These are phyloP conservation scores for Dynastes grantii DNA, from an alignment of 2,888 invertebrate species.

Conservation along the genomic window DNA sequence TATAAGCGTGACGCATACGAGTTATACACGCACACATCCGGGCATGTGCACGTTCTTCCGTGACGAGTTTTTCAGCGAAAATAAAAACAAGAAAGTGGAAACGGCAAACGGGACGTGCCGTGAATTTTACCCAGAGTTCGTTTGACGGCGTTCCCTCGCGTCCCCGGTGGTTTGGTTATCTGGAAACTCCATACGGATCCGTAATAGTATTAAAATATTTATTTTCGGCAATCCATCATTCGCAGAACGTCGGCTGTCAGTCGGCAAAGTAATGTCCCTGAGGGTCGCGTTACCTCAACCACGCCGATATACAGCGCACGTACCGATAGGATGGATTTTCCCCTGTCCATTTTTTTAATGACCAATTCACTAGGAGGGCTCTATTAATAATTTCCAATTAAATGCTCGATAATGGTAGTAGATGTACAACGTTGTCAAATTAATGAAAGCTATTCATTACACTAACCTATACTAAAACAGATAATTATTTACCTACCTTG, in stretches of 20 bases:
- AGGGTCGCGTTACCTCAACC: conserved; percentile 37
- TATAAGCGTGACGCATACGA: conserved; percentile 25
- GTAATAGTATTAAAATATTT: conserved; percentile 54
- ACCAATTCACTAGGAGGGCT: background rate
- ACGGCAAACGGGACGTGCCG: conserved; percentile 40
- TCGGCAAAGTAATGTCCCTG: conserved; percentile 40
- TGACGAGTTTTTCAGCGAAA: conserved; percentile 37
- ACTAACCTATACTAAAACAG: no score
- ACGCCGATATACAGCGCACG: background rate
- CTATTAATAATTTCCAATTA: background rate
- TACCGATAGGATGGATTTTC: conserved; percentile 2
- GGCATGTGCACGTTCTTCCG: conserved; percentile 18
- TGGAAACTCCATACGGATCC: conserved; percentile 48
- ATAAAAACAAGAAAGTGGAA: conserved; percentile 46
- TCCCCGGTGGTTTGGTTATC: conserved; percentile 46
- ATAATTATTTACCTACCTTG: no score
- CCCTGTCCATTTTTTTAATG: conserved; percentile 3
- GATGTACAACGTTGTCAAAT: no score
- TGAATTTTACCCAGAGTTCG: conserved; percentile 34
- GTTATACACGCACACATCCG: conserved; percentile 1
- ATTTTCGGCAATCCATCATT: conserved; percentile 53
- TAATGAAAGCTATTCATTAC: no score
- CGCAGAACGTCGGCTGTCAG: conserved; percentile 43
- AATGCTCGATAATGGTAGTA: background rate
- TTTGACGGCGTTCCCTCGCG: background rate